phyloP scores from a whole-genome alignment of 2,113 vertebrate genomes.

The Aspidoscelis tigris region DNA sequence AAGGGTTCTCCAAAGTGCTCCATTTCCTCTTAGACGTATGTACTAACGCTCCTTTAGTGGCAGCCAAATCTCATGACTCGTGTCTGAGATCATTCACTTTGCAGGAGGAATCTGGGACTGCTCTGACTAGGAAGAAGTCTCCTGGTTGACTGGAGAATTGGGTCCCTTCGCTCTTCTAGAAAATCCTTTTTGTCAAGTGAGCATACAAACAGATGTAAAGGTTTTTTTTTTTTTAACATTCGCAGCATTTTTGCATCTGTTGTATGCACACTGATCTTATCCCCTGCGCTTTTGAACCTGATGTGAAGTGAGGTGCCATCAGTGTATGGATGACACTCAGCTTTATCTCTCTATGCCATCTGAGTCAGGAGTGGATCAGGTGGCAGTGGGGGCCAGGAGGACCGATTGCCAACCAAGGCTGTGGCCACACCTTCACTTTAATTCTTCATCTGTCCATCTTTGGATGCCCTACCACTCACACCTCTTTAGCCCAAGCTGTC shows the following conservation, averaged over 20 bases:
- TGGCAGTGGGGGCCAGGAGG: too few relatives aligned
- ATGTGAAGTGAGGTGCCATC: too few relatives aligned
- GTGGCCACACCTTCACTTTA: too few relatives aligned
- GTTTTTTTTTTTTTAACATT: background rate
- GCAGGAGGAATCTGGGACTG: background rate
- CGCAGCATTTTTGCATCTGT: background rate
- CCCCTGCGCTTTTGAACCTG: too few relatives aligned
- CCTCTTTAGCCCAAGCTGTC: too few relatives aligned
- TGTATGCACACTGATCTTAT: too few relatives aligned
- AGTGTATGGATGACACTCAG: too few relatives aligned
- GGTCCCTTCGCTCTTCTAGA: background rate
- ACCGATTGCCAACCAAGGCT: too few relatives aligned
- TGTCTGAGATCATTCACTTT: conserved; percentile 13
- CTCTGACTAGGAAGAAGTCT: background rate
- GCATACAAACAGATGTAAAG: background rate
- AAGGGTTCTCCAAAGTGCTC: conserved; percentile 49
- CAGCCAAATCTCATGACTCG: conserved; percentile 21
- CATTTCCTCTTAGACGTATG: conserved; percentile 52
- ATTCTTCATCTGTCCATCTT: too few relatives aligned
- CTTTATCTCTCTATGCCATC: too few relatives aligned
- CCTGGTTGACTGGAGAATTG: background rate
- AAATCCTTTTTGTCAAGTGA: background rate
- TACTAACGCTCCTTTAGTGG: conserved; percentile 27
- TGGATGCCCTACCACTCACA: too few relatives aligned
- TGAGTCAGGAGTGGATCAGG: too few relatives aligned